Conservation (phyloP, 2,888 invertebrate genomes). For the Ennomos quercinarius region DNA sequence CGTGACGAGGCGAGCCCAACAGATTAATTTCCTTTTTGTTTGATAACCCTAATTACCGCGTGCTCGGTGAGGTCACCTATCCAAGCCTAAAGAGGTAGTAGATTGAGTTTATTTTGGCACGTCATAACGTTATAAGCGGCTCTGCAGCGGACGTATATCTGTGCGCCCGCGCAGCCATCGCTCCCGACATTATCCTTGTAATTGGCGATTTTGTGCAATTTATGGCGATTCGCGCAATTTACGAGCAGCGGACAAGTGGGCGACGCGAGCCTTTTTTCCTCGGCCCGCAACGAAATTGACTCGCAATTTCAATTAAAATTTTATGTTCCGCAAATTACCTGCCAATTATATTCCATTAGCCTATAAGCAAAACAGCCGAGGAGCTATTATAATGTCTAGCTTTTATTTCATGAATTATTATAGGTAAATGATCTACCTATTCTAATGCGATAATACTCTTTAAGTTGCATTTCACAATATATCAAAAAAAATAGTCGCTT, state of each 20-base stretch:
- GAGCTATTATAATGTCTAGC: constrained; percentile 51
- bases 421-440: constrained; percentile 38
- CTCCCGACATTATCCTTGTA: constrained; percentile 77
- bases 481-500: background rate
- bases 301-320: constrained; percentile 78
- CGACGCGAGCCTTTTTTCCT: constrained; percentile 62
- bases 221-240: constrained; percentile 81
- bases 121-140: constrained; percentile 44
- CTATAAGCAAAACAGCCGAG: constrained; percentile 57
- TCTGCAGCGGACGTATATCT: constrained; percentile 42
- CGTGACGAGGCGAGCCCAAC: constrained; percentile 51
- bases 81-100: constrained; percentile 52
- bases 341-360: constrained; percentile 77
- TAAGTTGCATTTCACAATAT: constrained; percentile 13
- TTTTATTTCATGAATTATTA: constrained; percentile 44
- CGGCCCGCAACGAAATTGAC: constrained; percentile 64
- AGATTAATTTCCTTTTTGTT: constrained; percentile 57
- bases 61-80: constrained; percentile 47
- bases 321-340: constrained; percentile 77
- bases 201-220: constrained; percentile 83
- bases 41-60: constrained; percentile 54
- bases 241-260: constrained; percentile 81
- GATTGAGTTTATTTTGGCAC: constrained; percentile 68
- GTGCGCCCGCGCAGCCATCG: constrained; percentile 51
- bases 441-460: constrained; percentile 33